phyloP scores from a whole-genome alignment of 2,113 vertebrate species.

The Tachysurus vachellii region DNA sequence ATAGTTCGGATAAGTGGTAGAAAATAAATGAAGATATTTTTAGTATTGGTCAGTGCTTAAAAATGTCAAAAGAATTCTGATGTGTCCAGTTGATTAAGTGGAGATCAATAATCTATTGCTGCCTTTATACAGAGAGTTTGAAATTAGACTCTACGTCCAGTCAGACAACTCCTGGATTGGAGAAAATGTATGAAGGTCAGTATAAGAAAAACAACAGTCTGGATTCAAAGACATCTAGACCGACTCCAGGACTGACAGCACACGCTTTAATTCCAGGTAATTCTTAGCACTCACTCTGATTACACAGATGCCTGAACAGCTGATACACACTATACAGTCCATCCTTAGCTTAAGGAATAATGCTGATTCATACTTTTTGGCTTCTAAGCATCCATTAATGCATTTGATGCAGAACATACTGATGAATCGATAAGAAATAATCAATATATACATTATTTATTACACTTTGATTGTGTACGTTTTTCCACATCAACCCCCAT shows the following conservation, averaged over 20 bases:
- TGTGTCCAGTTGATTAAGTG: not conserved
- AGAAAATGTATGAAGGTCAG: not conserved
- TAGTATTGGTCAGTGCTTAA: not conserved
- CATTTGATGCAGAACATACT: not conserved
- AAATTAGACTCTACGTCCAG: not conserved
- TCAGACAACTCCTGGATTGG: not conserved
- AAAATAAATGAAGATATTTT: too few relatives aligned
- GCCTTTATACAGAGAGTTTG: not conserved
- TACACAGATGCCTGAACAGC: not conserved
- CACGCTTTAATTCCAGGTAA: constrained; percentile 1
- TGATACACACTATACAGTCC: not conserved
- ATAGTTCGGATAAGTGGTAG: too few relatives aligned
- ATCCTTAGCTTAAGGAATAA: constrained; percentile 15
- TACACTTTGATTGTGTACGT: not conserved
- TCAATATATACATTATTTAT: constrained; percentile 30
- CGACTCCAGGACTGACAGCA: not conserved
- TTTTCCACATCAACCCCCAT: not conserved
- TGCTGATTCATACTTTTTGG: not conserved
- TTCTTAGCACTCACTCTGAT: not conserved
- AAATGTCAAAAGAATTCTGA: not conserved
- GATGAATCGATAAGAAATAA: constrained; percentile 15
- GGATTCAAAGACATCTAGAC: not conserved
- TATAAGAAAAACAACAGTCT: not conserved
- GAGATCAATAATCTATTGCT: not conserved
- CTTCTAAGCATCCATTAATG: not conserved